Evolutionary conservation across 2,113 vertebrate species (phyloP), one percentile per base, ranked within the genome.

Genomic region (Dolichallabes microphthalmus): DNA sequence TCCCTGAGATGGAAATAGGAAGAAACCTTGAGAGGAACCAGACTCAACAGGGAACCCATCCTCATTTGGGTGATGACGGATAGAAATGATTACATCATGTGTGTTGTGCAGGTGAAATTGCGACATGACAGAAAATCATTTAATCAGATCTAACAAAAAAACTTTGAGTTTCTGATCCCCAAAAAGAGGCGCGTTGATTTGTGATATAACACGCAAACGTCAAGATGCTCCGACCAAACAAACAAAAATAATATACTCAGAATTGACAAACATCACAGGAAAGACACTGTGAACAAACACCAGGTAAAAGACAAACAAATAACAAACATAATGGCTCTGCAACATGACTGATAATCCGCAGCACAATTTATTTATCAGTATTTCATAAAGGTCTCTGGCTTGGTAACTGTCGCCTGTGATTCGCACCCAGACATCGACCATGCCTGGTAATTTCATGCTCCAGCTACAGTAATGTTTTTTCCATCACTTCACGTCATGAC

Each of bases 391-490:
- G 8, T 32, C 75, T 57, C 53, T 27, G 50, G 25, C 6, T 27
- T 11, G 20, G 53, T 30, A 30, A 57, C 32, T 12, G 27, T 57
- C 75, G 20, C 1, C 2, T 9, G 32, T 32, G 53, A 30, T 77
- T 57, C 32, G n/a, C 52, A 5, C 8, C 52, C n/a, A 52, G 69
- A 87, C 25, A 79, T 53, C 80, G 86, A 71, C 64, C 64, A n/a
- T 83, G 22, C 4, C 58, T n/a, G 53, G 74, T 64, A 74, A 86
- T 86, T 86, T 60, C 73, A 86, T 80, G 75, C 80, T 80, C 35
- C 13, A 68, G 14, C 60, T 57, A 69, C 45, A 20, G 17, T 45
- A 14, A 10, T 74, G 6, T 25, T 45, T 39, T 57, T 69, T 20
- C 7, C 2, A 15, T 10, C 2, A 60, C 14, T 32, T 55, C 27